Conservation (phyloP, 2,888 invertebrate genomes). For the Biston betularia region DNA sequence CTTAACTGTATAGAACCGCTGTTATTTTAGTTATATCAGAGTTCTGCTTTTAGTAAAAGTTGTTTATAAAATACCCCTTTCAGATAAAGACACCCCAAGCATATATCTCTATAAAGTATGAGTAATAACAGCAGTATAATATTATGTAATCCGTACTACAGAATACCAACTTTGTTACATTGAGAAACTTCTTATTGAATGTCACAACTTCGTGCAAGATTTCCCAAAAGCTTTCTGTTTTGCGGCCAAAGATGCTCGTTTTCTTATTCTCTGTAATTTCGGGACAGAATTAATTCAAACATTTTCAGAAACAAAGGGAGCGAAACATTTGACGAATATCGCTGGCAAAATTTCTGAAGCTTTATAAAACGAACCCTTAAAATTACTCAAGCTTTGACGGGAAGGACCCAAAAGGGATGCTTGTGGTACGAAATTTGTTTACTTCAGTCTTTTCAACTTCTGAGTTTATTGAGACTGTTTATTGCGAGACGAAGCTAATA, state of each 20-base stretch:
- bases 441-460: neutral
- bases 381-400: slow-evolving; percentile 65
- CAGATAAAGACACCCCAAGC: neutral
- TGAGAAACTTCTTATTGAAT: slow-evolving; percentile 10
- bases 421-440: slow-evolving; percentile 9
- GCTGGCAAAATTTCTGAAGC: slow-evolving; percentile 67
- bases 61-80: no score
- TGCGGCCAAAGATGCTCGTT: slow-evolving; percentile 17
- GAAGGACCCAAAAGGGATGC: slow-evolving; percentile 21
- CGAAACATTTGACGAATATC: slow-evolving; percentile 50
- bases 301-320: slow-evolving; percentile 32
- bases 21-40: no score
- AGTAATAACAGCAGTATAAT: neutral
- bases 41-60: no score
- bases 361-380: slow-evolving; percentile 69
- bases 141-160: neutral
- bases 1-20: no score
- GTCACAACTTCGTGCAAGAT: slow-evolving; percentile 12
- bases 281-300: slow-evolving; percentile 31
- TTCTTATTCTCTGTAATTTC: slow-evolving; percentile 30
- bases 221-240: slow-evolving; percentile 22
- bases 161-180: neutral
- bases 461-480: neutral
- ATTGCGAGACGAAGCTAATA: no score
- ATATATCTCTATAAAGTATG: no score